Conservation (phyloP, 1,140 invertebrate species). For the Zaprionus gabonicus region DNA sequence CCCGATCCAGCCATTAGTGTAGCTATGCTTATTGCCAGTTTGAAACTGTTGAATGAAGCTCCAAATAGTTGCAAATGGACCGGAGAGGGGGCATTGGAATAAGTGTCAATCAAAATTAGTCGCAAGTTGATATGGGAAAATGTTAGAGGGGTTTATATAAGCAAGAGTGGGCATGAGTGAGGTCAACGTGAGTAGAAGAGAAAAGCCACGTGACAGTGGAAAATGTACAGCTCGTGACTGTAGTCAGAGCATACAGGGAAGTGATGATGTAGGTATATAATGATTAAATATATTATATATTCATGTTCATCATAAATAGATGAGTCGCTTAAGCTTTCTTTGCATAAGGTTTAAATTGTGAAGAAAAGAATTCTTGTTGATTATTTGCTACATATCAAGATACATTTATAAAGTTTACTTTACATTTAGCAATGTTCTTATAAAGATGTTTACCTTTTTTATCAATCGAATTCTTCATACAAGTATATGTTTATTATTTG, state of each 20-base stretch:
- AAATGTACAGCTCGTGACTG: background rate
- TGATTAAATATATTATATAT: background rate
- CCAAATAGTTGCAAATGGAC: constrained; percentile 6
- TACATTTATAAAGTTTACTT: too few species aligned
- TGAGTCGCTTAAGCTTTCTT: too few species aligned
- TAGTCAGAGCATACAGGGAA: background rate
- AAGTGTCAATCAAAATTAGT: constrained; percentile 15
- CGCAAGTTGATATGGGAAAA: background rate
- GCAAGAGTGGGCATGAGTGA: background rate
- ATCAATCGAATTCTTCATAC: too few species aligned
- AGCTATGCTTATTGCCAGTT: constrained; percentile 7
- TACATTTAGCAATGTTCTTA: too few species aligned
- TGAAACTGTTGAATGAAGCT: constrained; percentile 9
- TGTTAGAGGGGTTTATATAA: background rate
- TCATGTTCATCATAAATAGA: background rate
- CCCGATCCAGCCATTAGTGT: constrained; percentile 9
- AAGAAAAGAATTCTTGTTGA: too few species aligned
- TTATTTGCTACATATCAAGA: too few species aligned
- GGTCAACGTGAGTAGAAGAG: background rate
- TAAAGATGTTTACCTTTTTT: too few species aligned
- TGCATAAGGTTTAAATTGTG: too few species aligned
- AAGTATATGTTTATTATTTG: too few species aligned
- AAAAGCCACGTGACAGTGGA: background rate
- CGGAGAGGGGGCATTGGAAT: background rate
- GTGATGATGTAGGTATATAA: background rate